These are phyloP conservation scores for Rhyacophila evoluta DNA, from an alignment of 2,888 invertebrate species.

Conservation along the genomic window DNA sequence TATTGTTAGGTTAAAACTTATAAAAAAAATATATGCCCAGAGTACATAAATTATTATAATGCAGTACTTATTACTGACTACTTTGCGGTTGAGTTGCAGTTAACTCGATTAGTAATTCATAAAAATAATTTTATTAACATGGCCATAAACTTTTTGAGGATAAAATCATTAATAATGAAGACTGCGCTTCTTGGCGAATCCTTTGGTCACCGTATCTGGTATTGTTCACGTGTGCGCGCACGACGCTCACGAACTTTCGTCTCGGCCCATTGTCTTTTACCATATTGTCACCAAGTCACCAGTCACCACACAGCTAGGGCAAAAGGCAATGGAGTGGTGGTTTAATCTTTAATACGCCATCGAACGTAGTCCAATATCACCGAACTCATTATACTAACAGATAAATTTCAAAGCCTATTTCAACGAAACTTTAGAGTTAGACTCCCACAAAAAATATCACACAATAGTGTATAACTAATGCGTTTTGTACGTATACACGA, in stretches of 20 bases:
- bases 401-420: not conserved
- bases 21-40: too few species aligned
- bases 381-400: not conserved
- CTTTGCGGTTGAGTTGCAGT: too few species aligned
- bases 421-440: not conserved
- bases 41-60: too few species aligned
- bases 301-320: not conserved
- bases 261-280: conserved; percentile 25
- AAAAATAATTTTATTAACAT: too few species aligned
- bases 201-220: not conserved
- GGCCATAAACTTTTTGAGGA: too few species aligned
- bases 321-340: not conserved
- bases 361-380: not conserved
- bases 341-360: not conserved
- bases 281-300: conserved; percentile 22
- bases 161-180: too few species aligned
- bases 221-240: conserved; percentile 35
- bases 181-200: not conserved
- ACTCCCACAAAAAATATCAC: too few species aligned
- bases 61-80: too few species aligned
- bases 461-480: too few species aligned
- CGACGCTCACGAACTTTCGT: conserved; percentile 36
- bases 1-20: too few species aligned
- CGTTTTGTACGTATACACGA: too few species aligned
- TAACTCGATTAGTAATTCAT: too few species aligned